Conservation (phyloP, 2,888 invertebrate genomes). For the Neoascia interrupta region DNA sequence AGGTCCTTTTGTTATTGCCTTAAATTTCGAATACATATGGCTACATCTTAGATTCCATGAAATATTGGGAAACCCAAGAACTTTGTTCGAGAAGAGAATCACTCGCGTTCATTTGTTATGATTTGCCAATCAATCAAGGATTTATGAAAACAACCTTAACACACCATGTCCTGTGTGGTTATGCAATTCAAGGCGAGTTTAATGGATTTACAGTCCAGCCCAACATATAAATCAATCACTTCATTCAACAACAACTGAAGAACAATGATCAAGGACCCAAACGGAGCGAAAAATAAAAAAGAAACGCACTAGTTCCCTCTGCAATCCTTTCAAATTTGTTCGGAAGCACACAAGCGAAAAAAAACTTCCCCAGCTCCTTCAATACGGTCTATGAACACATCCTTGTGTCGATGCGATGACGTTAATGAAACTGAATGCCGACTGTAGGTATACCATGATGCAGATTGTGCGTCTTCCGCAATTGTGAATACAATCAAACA, state of each 20-base stretch:
- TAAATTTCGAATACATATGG: background rate
- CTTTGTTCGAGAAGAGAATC: background rate
- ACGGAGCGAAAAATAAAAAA: background rate
- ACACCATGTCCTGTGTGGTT: background rate
- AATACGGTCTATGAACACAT: too few species aligned
- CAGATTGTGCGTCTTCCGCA: constrained; percentile 9
- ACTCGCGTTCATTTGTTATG: constrained; percentile 8
- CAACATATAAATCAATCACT: constrained; percentile 41
- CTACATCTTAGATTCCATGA: too few species aligned
- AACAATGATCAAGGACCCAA: constrained; percentile 10
- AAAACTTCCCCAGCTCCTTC: background rate
- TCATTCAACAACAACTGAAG: background rate
- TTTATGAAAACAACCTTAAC: background rate
- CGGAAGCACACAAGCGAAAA: constrained; percentile 13
- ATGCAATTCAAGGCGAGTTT: background rate
- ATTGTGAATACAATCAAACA: constrained; percentile 17
- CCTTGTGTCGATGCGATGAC: background rate
- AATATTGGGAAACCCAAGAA: background rate
- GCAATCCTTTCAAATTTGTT: background rate
- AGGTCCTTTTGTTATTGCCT: background rate
- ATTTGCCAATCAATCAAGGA: constrained; percentile 40
- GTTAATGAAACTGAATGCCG: constrained; percentile 18
- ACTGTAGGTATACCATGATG: constrained; percentile 8
- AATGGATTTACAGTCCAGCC: constrained; percentile 11
- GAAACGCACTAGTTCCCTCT: background rate